Base-by-base conservation (phyloP, 2,113 vertebrate species). In the Scolopax mira region DNA sequence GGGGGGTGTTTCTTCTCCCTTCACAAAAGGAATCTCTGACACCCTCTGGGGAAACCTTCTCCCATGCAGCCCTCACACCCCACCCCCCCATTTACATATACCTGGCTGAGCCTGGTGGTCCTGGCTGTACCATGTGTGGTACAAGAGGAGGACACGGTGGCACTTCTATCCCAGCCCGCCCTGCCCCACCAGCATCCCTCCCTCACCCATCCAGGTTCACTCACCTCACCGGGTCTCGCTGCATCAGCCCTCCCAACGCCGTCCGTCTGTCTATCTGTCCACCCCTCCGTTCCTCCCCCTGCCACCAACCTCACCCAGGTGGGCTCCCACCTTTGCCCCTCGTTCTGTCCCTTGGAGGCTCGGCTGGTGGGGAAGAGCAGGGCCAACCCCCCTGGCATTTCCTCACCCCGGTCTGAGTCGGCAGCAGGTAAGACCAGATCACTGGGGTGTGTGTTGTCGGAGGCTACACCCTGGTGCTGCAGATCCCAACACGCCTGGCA, bases 351-450 rank as follows among this genome's bases (percentile, higher is more conserved):
- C 49, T 22, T 9, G 48, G 39, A 62, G 39, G 37, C 77, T 89
- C 51, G 30, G 60, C 72, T 82, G 0, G 1, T 28, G 51, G 67
- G 60, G 81, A 37, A 89, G 78, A 81, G 65, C 89, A 44, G 72
- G 2, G 3, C 79, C 84, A 65, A 46, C 46, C 46, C 9, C 61
- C 55, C 72, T 2, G 0, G 42, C 7, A 1, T 82, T 93, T 95
- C 88, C 73, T 88, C 86, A 74, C 73, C 1, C 0, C 84, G 24
- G 55, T 58, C 73, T 88, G 85, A 96, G 82, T 33, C 16, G 23
- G 18, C 82, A 97, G 97, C 97, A 95, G 95, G 97, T 97, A 97
- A 92, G 83, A 97, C 97, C 96, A 96, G 97, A 95, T 97, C 95
- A 55, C 67, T 30, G 88, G 92, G 90, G 95, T 10, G 93, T 10